Base-by-base conservation (phyloP, 23 tunicate species). In the Trididemnum nubilum region DNA sequence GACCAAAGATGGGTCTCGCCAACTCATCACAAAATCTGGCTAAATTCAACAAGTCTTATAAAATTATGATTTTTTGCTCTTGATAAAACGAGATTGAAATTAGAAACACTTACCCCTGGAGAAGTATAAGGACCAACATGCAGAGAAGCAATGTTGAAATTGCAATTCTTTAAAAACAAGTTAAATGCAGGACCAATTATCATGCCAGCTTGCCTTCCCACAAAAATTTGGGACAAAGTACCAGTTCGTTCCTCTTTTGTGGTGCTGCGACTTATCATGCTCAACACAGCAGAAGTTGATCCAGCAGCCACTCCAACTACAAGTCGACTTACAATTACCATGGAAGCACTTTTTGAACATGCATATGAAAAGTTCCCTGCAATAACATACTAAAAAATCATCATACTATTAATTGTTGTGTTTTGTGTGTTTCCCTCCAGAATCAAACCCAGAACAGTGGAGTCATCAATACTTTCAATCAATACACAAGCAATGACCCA, bases 121-220 rank as follows among this genome's bases (percentile, higher is more conserved):
- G 82, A 58, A 0, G 92, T 83, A 38, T 51, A 83, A 1, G 65
- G 28, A 49, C 75, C 75, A 3, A 92, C 85, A 51, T 65, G 82
- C 15, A 87, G 58, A 19, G 77, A 64, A 21, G 85, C 88, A 29
- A 87, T 78, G 21, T 78, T 51, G 64, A 82, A 92, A 51, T 92
- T 65, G 19, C 86, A 40, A 22, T 75, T 71, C 12, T 54, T 40
- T 18, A 92, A 33, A 34, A 87, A 87, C 1, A 92, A 7, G 72
- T 87, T 92, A 49, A 83, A 92, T 5, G 88, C 97, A 15, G 97
- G 97, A 23, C 97, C 97, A 33, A 92, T n/a, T 2, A 92, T 21
- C 5, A 87, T 51, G 33, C 97, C 97, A 44, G 89, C 37, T 72
- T 92, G 97, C 24, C 97, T 73, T 29, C 84, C 61, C 0, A 92